Base-by-base conservation (phyloP, 2,888 invertebrate species). In the Strigamia maritima region DNA sequence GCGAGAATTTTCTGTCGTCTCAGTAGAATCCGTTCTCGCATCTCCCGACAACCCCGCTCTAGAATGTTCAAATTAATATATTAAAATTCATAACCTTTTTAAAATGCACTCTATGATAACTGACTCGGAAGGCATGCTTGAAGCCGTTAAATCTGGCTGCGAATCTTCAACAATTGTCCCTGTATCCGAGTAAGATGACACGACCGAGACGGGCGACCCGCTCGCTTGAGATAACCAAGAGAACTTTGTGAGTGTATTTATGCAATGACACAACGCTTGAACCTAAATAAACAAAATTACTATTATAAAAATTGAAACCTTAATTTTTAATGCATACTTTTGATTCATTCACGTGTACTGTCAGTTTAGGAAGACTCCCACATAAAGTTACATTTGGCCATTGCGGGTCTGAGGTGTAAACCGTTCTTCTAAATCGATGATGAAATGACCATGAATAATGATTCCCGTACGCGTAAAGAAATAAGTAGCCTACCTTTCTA, bases 341-440 rank as follows among this genome's bases (percentile, higher is more conserved):
- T 83, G 92, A 91, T 86, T 97, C 97, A 87, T 94, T 95, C 75
- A 97, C 89, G 86, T 97, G 97, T 77, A 93, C 93, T 44, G 94
- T 92, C 22, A 97, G 89, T 85, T 93, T 91, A 0, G 97, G 96
- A 82, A 97, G 88, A 81, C 93, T 94, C 75, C 95, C 97, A 81
- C 92, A 91, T 60, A 97, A 87, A 60, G 93, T 93, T 31, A 94
- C 88, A 81, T 92, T 91, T 1, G 97, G 97, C 88, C 92, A 96
- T 84, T 92, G 91, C 1, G 95, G 95, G 88, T 96, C 96, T 70
- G 89, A 87, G 3, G 95, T 95, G 82, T 90, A 90, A 8, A 82
- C 79, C 54, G 82, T 80, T 19, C 82, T 78, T 24, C 82, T 81
- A 75, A 16, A 79, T 74, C 4, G 7, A 28, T n/a, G n/a, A 35